Base-by-base conservation (phyloP, 2,888 invertebrate species). In the Epirrhoe alternata region DNA sequence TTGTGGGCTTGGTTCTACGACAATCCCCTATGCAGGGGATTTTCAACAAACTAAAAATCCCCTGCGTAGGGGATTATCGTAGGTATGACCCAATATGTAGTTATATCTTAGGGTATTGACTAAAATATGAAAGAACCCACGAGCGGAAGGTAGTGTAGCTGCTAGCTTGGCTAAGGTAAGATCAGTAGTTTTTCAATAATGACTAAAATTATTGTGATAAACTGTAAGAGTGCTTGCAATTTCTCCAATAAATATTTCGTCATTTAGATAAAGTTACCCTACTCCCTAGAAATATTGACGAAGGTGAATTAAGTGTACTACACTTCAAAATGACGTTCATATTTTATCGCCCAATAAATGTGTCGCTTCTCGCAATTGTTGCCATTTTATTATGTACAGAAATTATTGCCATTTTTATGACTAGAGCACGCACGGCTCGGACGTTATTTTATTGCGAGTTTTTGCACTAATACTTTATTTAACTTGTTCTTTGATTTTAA, bases 261-360 rank as follows among this genome's bases (percentile, higher is more conserved):
- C 38, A 61, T 55, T 58, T 38, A 56, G 17, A 58, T 64, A 56
- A 63, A 50, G 8, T 52, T 49, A 50, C 64, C 62, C 64, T 70
- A 65, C 70, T 74, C 24, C 24, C 1, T 24, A 24, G 24, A 24
- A 1, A 24, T 24, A 24, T 24, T 24, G 24, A 24, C 24, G 70
- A 58, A 69, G 61, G 64, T 67, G 63, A 74, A 72, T 72, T 70
- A 69, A 70, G 69, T 71, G 66, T 69, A 66, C 59, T 51, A 24
- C 54, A 55, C 63, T 68, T 72, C 70, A 76, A 73, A 24, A 66
- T 61, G 70, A 76, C 76, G 74, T 73, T 73, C 75, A 83, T 87
- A 86, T 85, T 89, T 89, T 85, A 89, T 85, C 74, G 80, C 76
- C 70, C 78, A 75, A 87, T 88, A 87, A 89, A 88, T 88, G 76